These are phyloP conservation scores for Stichodactyla helianthus DNA, from an alignment of 64 coral and sea anemone genomes.

Conservation along the genomic window DNA sequence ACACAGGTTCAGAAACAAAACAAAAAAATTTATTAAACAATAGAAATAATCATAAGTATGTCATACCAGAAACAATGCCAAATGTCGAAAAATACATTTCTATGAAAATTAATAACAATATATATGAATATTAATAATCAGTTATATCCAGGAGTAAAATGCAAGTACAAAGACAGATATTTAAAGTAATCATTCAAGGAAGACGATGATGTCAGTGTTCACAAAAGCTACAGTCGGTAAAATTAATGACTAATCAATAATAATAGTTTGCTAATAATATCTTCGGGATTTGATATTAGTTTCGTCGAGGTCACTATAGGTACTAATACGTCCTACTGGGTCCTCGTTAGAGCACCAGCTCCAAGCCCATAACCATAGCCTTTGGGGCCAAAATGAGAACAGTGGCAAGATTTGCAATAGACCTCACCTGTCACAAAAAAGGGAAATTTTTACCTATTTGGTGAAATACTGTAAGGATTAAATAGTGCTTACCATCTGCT, in stretches of 20 bases:
- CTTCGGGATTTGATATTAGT: background rate
- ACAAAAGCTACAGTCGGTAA: background rate
- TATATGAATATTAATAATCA: no score
- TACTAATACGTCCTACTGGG: conserved; percentile 8
- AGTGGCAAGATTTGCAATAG: conserved; percentile 55
- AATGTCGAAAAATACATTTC: no score
- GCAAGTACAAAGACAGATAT: no score
- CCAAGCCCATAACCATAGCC: conserved; percentile 51
- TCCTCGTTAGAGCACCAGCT: conserved; percentile 45
- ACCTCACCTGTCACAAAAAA: conserved; percentile 33
- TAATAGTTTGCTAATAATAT: conserved; percentile 2
- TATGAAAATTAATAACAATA: no score
- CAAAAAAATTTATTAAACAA: no score
- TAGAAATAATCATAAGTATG: no score
- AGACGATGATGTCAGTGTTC: no score
- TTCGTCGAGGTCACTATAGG: background rate
- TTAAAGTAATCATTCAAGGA: no score
- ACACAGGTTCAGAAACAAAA: no score
- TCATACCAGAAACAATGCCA: no score
- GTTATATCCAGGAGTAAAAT: no score
- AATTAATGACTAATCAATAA: background rate
- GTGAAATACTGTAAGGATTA: background rate
- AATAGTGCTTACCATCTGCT: no score
- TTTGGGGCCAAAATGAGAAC: conserved; percentile 40
- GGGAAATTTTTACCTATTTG: background rate